phyloP scores from a whole-genome alignment of 2,888 invertebrate genomes.

The Drosophila quinaria region DNA sequence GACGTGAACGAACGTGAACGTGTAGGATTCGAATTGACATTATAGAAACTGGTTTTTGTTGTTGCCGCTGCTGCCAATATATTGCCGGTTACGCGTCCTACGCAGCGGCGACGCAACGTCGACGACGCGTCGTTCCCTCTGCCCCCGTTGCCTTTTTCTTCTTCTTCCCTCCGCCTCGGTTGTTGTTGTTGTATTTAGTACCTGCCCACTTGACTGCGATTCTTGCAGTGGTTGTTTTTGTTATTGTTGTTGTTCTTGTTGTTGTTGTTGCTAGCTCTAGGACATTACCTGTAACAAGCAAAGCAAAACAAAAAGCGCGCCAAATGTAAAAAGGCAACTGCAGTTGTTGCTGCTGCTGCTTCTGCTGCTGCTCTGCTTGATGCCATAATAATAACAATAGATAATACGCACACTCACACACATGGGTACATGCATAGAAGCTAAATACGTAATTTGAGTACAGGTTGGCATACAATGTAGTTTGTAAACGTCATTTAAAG shows the following conservation, averaged over 20 bases:
- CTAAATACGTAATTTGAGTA: conserved; percentile 13
- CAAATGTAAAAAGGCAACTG: conserved; percentile 43
- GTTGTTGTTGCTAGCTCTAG: conserved; percentile 53
- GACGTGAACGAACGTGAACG: conserved; percentile 66
- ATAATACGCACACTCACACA: conserved; percentile 25
- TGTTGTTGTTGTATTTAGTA: conserved; percentile 36
- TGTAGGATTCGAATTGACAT: conserved; percentile 81
- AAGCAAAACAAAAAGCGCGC: conserved; percentile 65
- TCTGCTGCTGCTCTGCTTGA: conserved; percentile 30
- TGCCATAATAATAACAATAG: conserved; percentile 62
- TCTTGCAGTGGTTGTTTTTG: conserved; percentile 40
- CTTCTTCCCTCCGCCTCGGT: conserved; percentile 3
- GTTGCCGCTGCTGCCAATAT: conserved; percentile 66
- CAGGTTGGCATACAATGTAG: not conserved
- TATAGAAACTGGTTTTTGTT: conserved; percentile 79
- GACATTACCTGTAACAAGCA: conserved; percentile 67
- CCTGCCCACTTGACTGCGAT: conserved; percentile 73
- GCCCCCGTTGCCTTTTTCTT: conserved; percentile 8
- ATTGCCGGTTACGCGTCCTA: conserved; percentile 70
- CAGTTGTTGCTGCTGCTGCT: conserved; percentile 1
- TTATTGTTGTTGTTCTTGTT: not conserved
- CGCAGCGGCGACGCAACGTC: conserved; percentile 41
- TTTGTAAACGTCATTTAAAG: not conserved
- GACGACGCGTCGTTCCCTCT: conserved; percentile 15
- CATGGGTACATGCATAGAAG: not conserved